Percentiles rank a stretch among this genome's conserved stretches.
Conservation (phyloP, 2,113 vertebrate genomes). For the Procavia capensis region DNA sequence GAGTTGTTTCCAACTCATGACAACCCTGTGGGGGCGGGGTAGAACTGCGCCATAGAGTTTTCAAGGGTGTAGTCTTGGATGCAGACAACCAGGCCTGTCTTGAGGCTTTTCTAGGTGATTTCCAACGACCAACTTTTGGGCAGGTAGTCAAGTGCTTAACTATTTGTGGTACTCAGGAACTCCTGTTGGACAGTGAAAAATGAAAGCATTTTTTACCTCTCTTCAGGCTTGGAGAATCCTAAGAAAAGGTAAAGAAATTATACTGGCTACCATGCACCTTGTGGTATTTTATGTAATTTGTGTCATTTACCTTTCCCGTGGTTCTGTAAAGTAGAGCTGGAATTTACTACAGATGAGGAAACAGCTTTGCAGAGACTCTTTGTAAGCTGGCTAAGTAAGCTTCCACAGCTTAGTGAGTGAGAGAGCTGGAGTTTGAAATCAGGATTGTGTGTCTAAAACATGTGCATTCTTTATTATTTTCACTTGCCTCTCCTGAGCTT, state of each 20-base stretch:
- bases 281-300: neutral
- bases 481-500: neutral
- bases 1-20: neutral
- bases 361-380: neutral
- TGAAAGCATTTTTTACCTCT: neutral
- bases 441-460: neutral
- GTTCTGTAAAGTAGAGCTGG: neutral
- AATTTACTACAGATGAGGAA: neutral
- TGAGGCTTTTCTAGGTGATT: no score
- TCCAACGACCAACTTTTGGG: no score
- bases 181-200: neutral
- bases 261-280: neutral
- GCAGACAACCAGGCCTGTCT: no score
- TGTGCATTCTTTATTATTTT: neutral
- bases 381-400: neutral
- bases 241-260: neutral
- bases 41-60: no score
- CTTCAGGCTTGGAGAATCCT: constrained; percentile 13
- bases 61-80: no score
- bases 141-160: neutral
- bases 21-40: neutral
- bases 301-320: neutral
- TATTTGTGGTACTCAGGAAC: neutral
- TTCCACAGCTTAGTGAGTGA: neutral
- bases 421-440: neutral